Base-by-base conservation (phyloP, 1,140 invertebrate genomes). In the Dinothrombium tinctorium region DNA sequence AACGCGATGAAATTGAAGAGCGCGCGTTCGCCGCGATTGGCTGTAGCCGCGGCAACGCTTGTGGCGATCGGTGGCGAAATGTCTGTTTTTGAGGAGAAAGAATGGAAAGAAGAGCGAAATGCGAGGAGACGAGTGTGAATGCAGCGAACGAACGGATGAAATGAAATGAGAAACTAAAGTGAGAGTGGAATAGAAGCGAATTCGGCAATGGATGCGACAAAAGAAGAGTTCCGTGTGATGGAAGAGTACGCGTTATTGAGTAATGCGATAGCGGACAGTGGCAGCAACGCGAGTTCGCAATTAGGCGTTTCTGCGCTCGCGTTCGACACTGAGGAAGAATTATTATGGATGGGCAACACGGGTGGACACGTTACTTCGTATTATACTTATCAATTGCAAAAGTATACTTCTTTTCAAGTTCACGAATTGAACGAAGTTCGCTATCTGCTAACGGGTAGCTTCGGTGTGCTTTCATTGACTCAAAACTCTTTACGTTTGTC, bases 311-410 rank as follows among this genome's bases (percentile, higher is more conserved):
- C 77, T 19, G 68, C 79, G 24, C 60, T 86, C 24, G 67, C 70
- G 24, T 89, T 90, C 62, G 86, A 94, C 59, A 68, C 69, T 42
- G 67, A 69, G 46, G 83, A 90, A 57, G 84, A 94, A 54, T 60
- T 92, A 14, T 57, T 90, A 42, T 95, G 87, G 87, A 80, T 83
- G 72, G 87, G 86, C 31, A 92, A 90, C 62, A 74, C 82, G 65
- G 80, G 82, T 82, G 86, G 87, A 45, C 82, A 90, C 61, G 74
- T 94, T 41, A 86, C 86, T 15, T 90, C 83, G 4, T 95, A 92
- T 57, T 89, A 83, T 63, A 76, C 81, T 2, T 64, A 73, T 25
- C 66, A 67, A 25, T 66, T 89, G 61, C 77, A 87, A 57, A 94
- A 89, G 54, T 90, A 94, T 53, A 90, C 86, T 21, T 65, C 65